These are phyloP conservation scores for Colaptes auratus DNA, from an alignment of 2,113 vertebrate species.

Conservation along the genomic window DNA sequence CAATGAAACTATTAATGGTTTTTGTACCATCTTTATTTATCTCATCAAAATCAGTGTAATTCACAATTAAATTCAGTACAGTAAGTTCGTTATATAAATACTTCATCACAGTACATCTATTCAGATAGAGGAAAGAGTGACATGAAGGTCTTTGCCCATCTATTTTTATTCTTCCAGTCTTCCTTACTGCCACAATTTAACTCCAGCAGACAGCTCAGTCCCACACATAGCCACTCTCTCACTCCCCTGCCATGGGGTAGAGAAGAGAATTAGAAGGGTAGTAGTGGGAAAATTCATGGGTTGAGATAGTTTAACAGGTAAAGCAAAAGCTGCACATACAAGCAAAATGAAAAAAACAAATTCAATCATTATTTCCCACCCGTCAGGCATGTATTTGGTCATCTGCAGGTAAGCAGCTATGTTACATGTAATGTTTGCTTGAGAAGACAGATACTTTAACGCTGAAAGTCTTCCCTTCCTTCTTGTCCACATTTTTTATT, in stretches of 20 bases:
- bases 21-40: background rate
- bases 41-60: background rate
- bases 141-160: background rate
- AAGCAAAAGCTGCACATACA: too few species aligned
- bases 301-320: too few species aligned
- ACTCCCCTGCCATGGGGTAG: too few species aligned
- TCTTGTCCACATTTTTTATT: background rate
- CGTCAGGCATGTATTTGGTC: too few species aligned
- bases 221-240: too few species aligned
- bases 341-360: background rate
- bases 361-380: too few species aligned
- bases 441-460: background rate
- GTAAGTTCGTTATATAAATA: background rate
- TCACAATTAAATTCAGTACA: background rate
- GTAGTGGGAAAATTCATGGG: too few species aligned
- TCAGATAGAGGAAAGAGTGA: background rate
- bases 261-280: too few species aligned
- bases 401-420: background rate
- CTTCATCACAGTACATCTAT: background rate
- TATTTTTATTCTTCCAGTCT: background rate
- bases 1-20: background rate
- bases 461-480: fast-evolving
- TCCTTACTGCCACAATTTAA: background rate
- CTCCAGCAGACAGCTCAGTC: too few species aligned
- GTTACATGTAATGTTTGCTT: fast-evolving